A percentile compares a stretch with the other conserved stretches of the same genome.
Evolutionary conservation across 2,113 vertebrate genomes (phyloP).

Genomic region (Trematomus loennbergii): DNA sequence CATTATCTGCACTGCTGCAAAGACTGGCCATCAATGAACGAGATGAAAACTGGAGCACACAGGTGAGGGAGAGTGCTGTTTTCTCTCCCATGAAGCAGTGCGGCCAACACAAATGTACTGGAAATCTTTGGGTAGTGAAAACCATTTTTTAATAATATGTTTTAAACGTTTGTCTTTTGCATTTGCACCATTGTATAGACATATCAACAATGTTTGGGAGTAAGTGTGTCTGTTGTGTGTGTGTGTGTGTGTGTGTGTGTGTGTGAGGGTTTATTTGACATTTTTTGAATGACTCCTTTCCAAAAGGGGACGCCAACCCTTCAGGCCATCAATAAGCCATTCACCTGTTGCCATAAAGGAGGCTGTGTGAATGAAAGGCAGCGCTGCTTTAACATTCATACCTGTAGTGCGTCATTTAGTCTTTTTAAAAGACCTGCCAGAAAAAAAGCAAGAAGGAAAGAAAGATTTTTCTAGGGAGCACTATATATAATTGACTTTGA

Average conservation of each 20-base stretch:
- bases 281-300: conserved; percentile 14
- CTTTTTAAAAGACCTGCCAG: conserved; percentile 29
- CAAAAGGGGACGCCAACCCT: conserved; percentile 18
- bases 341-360: conserved; percentile 39
- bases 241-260: not conserved
- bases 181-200: conserved; percentile 68
- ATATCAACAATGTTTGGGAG: conserved; percentile 67
- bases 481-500: conserved; percentile 26
- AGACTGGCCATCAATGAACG: conserved; percentile 11
- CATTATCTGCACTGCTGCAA: conserved; percentile 40
- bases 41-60: conserved; percentile 46
- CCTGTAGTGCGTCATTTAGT: conserved; percentile 27
- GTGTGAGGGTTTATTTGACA: not conserved
- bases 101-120: conserved; percentile 40
- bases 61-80: not conserved
- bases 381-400: conserved; percentile 12
- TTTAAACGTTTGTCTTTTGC: conserved; percentile 24
- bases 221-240: conserved; percentile 10
- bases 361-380: not conserved
- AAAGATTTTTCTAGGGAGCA: not conserved
- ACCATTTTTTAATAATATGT: conserved; percentile 24
- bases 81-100: conserved; percentile 28
- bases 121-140: conserved; percentile 40
- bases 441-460: conserved; percentile 12
- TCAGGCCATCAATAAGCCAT: conserved; percentile 31